Conservation (phyloP, 1,140 invertebrate genomes). For the Diorhabda carinulata region DNA sequence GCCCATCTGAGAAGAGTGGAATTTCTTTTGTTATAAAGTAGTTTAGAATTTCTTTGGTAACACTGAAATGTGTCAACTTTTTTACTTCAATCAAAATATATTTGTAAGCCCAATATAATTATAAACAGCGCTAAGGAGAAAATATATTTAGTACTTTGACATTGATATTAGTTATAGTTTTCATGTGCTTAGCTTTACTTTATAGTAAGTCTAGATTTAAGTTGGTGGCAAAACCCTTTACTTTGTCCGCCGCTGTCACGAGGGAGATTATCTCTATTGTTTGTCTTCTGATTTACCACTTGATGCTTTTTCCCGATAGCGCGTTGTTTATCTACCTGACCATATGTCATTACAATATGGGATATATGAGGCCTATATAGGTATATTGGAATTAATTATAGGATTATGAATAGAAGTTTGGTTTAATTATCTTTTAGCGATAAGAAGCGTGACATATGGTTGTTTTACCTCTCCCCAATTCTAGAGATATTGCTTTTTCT, state of each 20-base stretch:
- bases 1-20: too few relatives aligned
- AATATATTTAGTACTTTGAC: too few relatives aligned
- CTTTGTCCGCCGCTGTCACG: background rate
- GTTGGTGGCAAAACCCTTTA: background rate
- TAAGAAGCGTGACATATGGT: background rate
- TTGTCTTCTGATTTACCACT: conserved; percentile 2
- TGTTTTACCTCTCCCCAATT: background rate
- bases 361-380: background rate
- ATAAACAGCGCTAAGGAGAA: too few relatives aligned
- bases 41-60: too few relatives aligned
- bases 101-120: too few relatives aligned
- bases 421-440: background rate
- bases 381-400: conserved; percentile 3
- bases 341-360: conserved; percentile 1
- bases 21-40: too few relatives aligned
- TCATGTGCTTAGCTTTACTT: too few relatives aligned
- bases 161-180: too few relatives aligned
- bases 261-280: background rate
- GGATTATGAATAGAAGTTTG: background rate
- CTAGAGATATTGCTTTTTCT: background rate
- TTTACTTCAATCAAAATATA: too few relatives aligned
- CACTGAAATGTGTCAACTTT: too few relatives aligned
- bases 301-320: background rate
- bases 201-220: too few relatives aligned
- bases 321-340: background rate